Conservation (phyloP, 2,113 vertebrate genomes). For the Eonycteris spelaea region DNA sequence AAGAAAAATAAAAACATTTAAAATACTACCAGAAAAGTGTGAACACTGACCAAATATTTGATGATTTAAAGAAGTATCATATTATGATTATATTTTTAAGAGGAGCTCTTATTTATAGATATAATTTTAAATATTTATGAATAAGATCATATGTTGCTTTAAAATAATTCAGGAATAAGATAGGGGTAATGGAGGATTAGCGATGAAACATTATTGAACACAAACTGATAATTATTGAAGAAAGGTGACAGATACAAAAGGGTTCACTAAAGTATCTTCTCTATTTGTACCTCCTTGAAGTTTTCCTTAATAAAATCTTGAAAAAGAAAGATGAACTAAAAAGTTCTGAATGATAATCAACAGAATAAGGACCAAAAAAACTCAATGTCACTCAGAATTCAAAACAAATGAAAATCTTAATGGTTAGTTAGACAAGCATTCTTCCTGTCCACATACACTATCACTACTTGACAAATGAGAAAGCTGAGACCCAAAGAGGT, state of each 20-base stretch:
- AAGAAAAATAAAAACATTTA: background rate
- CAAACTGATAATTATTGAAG: background rate
- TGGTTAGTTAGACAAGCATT: background rate
- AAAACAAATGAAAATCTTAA: constrained; percentile 48
- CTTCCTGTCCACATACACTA: background rate
- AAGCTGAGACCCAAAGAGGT: constrained; percentile 1
- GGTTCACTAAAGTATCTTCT: background rate
- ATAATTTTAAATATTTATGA: background rate
- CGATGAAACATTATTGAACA: background rate
- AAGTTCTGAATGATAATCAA: background rate
- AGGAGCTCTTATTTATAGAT: background rate
- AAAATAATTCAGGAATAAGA: constrained; percentile 2
- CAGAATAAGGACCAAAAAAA: background rate
- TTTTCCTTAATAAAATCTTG: constrained; percentile 4
- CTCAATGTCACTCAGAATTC: background rate
- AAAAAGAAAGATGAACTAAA: constrained; percentile 16
- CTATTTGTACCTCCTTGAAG: background rate
- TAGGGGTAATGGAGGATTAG: background rate
- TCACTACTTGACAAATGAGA: constrained; percentile 3
- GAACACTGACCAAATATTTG: background rate
- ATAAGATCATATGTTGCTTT: background rate
- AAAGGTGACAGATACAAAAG: constrained; percentile 10
- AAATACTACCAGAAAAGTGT: background rate
- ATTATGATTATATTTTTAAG: constrained; percentile 22
- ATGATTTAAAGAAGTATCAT: background rate